Evolutionary conservation across 2,113 vertebrate genomes (phyloP).

Genomic region (Perccottus glenii): DNA sequence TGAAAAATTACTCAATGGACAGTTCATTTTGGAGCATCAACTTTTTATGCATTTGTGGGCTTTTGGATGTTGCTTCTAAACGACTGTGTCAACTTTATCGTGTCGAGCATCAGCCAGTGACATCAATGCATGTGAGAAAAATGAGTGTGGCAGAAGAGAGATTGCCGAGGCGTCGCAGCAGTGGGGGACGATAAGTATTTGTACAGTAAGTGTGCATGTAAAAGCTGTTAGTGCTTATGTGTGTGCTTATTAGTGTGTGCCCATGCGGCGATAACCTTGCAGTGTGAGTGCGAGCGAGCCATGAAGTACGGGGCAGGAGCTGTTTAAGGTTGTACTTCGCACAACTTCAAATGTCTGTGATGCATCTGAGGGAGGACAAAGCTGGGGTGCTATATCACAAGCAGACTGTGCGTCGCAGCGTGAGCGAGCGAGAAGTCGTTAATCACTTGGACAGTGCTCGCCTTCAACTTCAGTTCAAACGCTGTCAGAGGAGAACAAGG

Average conservation of each 20-base stretch:
- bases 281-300: slow-evolving; percentile 15
- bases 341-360: slow-evolving; percentile 22
- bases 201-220: slow-evolving; percentile 35
- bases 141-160: slow-evolving; percentile 7
- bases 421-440: slow-evolving; percentile 29
- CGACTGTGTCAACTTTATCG: slow-evolving; percentile 30
- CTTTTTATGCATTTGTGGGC: slow-evolving; percentile 14
- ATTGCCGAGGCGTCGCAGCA: slow-evolving; percentile 4
- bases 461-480: slow-evolving; percentile 48
- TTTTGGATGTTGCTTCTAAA: slow-evolving; percentile 35
- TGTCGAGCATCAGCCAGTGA: slow-evolving; percentile 16
- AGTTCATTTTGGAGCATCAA: slow-evolving; percentile 3
- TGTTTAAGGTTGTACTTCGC: slow-evolving; percentile 40
- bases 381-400: slow-evolving; percentile 10
- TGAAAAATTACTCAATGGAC: not conserved
- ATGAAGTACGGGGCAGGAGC: not conserved
- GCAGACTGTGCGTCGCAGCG: not conserved
- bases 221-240: slow-evolving; percentile 17
- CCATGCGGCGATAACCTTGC: slow-evolving; percentile 22
- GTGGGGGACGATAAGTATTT: slow-evolving; percentile 8
- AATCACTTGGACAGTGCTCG: slow-evolving; percentile 54
- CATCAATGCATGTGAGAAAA: slow-evolving; percentile 12
- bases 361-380: slow-evolving; percentile 24
- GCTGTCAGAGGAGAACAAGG: slow-evolving; percentile 32
- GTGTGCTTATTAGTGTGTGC: slow-evolving; percentile 21